These are phyloP conservation scores for Rhamnusium bicolor DNA, from an alignment of 2,888 invertebrate species.

Conservation along the genomic window DNA sequence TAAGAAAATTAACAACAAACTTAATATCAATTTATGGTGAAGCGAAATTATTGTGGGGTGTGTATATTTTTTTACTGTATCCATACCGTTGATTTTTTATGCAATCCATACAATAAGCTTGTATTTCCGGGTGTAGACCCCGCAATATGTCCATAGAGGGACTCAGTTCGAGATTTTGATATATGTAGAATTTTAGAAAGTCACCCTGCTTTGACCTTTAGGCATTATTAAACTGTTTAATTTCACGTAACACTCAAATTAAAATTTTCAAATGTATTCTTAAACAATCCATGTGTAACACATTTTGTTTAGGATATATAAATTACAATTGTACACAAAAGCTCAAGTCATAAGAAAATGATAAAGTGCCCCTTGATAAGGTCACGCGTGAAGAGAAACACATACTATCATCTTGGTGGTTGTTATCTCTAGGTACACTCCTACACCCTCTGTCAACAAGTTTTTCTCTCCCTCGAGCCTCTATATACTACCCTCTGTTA, in stretches of 20 bases:
- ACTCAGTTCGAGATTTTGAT: no score
- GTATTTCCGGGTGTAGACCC: no score
- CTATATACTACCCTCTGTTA: constrained; percentile 33
- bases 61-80: no score
- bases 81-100: no score
- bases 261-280: background rate
- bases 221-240: no score
- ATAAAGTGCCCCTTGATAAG: constrained; percentile 53
- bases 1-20: no score
- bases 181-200: no score
- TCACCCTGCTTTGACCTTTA: no score
- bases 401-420: constrained; percentile 51
- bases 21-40: no score
- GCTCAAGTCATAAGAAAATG: constrained; percentile 41
- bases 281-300: background rate
- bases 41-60: no score
- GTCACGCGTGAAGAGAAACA: constrained; percentile 51
- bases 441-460: constrained; percentile 34
- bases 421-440: constrained; percentile 54
- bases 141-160: no score
- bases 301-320: constrained; percentile 23
- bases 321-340: constrained; percentile 12
- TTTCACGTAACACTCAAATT: background rate
- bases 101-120: no score
- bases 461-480: constrained; percentile 28